These are phyloP conservation scores for Stenchaetothrips biformis DNA, from an alignment of 2,888 invertebrate genomes.

Conservation along the genomic window DNA sequence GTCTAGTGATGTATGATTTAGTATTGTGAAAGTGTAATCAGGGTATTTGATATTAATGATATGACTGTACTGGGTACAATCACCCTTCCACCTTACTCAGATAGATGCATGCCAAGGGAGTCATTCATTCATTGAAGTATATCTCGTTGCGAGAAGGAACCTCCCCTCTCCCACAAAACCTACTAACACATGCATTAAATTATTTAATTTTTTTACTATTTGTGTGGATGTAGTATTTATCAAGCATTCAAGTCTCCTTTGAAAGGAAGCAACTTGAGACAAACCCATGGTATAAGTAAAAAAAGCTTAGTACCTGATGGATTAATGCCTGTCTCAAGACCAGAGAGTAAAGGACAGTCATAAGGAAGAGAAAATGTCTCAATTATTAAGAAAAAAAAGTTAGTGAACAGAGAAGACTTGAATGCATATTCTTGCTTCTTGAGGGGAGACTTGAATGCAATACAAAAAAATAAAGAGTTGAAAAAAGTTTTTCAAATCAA, in stretches of 20 bases:
- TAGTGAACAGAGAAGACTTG: too few relatives aligned
- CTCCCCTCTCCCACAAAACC: too few relatives aligned
- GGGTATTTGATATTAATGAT: neutral
- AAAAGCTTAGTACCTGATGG: too few relatives aligned
- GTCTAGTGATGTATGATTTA: neutral
- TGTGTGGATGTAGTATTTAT: neutral
- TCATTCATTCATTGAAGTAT: too few relatives aligned
- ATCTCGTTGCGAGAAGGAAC: too few relatives aligned
- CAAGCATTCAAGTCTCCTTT: slow-evolving; percentile 11
- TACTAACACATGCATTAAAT: too few relatives aligned
- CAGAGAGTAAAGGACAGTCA: neutral
- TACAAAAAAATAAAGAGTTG: neutral
- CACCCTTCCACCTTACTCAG: neutral
- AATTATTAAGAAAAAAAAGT: neutral
- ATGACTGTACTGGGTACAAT: neutral
- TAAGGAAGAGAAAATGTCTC: neutral
- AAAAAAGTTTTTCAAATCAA: too few relatives aligned
- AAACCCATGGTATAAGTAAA: too few relatives aligned
- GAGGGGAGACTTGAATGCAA: neutral
- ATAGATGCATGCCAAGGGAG: neutral
- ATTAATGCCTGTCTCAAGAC: too few relatives aligned
- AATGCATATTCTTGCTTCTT: neutral
- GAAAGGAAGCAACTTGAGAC: neutral
- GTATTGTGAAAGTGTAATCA: neutral
- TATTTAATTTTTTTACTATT: too few relatives aligned